Evolutionary conservation across 2,113 vertebrate species (phyloP).

Genomic region (Petaurus breviceps): DNA sequence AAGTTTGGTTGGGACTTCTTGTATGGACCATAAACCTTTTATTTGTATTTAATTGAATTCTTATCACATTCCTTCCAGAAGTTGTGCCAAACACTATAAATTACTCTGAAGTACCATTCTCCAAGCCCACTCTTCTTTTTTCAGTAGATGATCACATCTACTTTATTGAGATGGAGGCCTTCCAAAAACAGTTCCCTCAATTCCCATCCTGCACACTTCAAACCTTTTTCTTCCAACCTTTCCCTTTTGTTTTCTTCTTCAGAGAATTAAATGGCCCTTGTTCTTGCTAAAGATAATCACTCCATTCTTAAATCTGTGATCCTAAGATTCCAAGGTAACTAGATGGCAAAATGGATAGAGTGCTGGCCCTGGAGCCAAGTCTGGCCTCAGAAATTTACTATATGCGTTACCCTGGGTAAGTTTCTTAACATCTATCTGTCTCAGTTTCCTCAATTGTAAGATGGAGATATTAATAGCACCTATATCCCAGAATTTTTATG

Average conservation of each 20-base stretch:
- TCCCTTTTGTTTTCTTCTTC: not conserved
- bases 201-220: not conserved
- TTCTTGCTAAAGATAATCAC: not conserved
- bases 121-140: not conserved
- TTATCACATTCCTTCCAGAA: not conserved
- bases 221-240: not conserved
- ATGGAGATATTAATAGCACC: not conserved
- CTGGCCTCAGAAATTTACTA: not conserved
- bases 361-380: not conserved
- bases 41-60: not conserved
- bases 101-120: not conserved
- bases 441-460: not conserved
- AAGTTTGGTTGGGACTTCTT: not conserved
- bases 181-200: not conserved
- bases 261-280: not conserved
- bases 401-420: not conserved
- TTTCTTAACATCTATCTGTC: not conserved
- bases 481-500: not conserved
- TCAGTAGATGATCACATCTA: not conserved
- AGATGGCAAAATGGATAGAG: not conserved
- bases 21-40: not conserved
- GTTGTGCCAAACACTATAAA: not conserved
- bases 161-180: not conserved
- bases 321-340: not conserved
- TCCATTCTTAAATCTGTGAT: not conserved